Conservation (phyloP, 2,888 invertebrate species). For the Stenodema calcarata region DNA sequence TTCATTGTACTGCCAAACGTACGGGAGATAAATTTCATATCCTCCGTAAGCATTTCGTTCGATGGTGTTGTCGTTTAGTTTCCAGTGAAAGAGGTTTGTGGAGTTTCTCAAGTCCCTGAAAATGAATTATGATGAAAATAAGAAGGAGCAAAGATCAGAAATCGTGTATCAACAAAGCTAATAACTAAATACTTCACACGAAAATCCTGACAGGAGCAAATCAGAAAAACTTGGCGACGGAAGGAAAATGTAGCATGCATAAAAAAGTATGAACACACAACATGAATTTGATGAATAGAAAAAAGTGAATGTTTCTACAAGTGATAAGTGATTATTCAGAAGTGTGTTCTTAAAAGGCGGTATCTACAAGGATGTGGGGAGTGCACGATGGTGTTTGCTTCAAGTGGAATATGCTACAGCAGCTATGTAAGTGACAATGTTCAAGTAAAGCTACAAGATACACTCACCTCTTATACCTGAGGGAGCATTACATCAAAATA, state of each 20-base stretch:
- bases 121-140: background rate
- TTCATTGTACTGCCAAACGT: slow-evolving; percentile 94
- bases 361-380: background rate
- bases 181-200: no score
- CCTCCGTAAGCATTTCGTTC: slow-evolving; percentile 87
- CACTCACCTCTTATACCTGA: slow-evolving; percentile 14
- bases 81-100: slow-evolving; percentile 96
- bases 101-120: slow-evolving; percentile 88
- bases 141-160: no score
- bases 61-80: slow-evolving; percentile 83
- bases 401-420: no score
- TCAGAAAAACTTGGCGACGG: no score
- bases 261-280: no score
- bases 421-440: background rate
- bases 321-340: no score
- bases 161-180: no score
- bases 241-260: no score
- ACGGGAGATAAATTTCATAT: slow-evolving; percentile 86
- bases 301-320: background rate
- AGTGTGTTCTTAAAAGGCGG: no score
- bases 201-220: no score
- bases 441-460: background rate
- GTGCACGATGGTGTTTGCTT: background rate
- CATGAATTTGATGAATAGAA: no score
- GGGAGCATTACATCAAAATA: background rate